Conservation (phyloP, 2,888 invertebrate genomes). For the Stictocephala bisonia region DNA sequence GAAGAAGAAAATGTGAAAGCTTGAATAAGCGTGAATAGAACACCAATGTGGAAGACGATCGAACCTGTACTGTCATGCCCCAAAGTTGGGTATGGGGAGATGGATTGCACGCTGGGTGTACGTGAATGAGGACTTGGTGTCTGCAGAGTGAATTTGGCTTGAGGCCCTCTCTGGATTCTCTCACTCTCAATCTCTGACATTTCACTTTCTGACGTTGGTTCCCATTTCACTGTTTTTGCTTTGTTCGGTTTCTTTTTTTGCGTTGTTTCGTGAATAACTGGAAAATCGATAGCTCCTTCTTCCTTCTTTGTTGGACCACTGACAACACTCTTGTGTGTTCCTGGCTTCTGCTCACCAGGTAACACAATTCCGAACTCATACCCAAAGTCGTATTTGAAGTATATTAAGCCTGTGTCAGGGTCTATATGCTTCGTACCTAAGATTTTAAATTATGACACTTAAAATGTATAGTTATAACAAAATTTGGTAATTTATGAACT, state of each 20-base stretch:
- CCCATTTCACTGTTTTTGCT: conserved; percentile 70
- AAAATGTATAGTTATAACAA: no score
- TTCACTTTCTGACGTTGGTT: conserved; percentile 73
- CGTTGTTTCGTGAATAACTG: conserved; percentile 74
- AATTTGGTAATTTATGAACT: no score
- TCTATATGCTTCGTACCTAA: conserved; percentile 81
- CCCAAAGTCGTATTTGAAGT: conserved; percentile 85
- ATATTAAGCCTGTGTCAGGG: conserved; percentile 80
- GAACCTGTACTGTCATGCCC: conserved; percentile 58
- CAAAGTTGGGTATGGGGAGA: conserved; percentile 66
- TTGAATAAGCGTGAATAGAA: no score
- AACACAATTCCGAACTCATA: conserved; percentile 81
- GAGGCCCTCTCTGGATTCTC: conserved; percentile 52
- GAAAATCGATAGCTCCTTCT: conserved; percentile 72
- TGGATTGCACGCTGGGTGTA: conserved; percentile 71
- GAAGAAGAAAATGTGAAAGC: neutral
- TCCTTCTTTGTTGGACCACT: conserved; percentile 65
- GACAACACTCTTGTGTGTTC: conserved; percentile 48
- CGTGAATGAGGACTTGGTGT: conserved; percentile 70
- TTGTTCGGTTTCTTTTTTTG: conserved; percentile 62
- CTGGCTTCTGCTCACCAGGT: conserved; percentile 64
- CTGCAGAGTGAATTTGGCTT: conserved; percentile 50
- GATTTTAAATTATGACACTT: no score
- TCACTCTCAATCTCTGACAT: conserved; percentile 71
- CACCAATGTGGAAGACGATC: no score